Evolutionary conservation across 1,140 invertebrate genomes (phyloP), one percentile per base, ranked within the genome.

Genomic region (Aphis gossypii): DNA sequence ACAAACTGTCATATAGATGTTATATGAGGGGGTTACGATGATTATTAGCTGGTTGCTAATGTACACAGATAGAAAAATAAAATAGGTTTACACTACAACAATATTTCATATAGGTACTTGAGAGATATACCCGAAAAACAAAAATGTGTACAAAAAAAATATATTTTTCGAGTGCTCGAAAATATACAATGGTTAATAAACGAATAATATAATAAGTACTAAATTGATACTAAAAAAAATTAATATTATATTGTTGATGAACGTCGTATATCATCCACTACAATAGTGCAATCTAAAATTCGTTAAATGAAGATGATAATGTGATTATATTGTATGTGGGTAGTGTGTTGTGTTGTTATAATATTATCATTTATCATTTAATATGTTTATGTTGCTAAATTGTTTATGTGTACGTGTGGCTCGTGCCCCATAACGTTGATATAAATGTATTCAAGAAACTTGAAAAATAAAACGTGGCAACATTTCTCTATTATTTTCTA

Each of bases 21-120:
- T 30, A 14, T 56, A 54, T n/a, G 48, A 20, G 46, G 48, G 48
- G 46, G n/a, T 21, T 23, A 23, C 35, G 0, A 87, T 35, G 38
- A 60, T 60, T 90, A 90, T 90, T 90, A 90, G 88, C 54, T 25
- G 88, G 88, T 90, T 90, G 88, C 88, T 90, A 90, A 90, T 90
- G 88, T 90, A 90, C 88, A 90, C 88, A 90, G 35, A 90, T 56
- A 90, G 38, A 38, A 25, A 90, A 54, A 41, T 41, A 41, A 54
- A 90, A 54, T 38, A 41, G 20, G 35, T 56, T 14, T 90, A 90
- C 21, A 60, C 2, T 44, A 90, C 30, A 30, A 2, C 46, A 18
- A 44, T 41, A 51, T 48, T n/a, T 35, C 54, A 41, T 88, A 87
- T 87, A 88, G 86, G 30, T 46, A n/a, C 25, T 41, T 11, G 82